Percentiles rank a stretch among this genome's conserved stretches.
Evolutionary conservation across 1,140 invertebrate genomes (phyloP).

Genomic region (Lithobius niger): DNA sequence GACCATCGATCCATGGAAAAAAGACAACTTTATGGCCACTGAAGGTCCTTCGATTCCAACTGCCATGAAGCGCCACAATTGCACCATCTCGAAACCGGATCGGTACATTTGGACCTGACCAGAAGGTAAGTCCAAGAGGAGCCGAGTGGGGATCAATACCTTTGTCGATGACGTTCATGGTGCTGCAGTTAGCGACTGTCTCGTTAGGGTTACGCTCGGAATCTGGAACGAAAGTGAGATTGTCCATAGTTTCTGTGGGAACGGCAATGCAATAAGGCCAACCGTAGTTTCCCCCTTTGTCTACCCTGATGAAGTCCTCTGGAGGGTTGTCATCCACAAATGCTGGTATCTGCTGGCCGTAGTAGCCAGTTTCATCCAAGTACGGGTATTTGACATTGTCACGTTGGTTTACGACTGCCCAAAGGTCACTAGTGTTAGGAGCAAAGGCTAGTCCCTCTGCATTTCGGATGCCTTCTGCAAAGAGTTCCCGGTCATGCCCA

Average conservation of each 20-base stretch:
- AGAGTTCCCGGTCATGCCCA: not conserved
- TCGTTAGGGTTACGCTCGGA: not conserved
- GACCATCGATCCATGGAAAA: not conserved
- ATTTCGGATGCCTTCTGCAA: not conserved
- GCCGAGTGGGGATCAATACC: not conserved
- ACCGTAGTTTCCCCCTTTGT: not conserved
- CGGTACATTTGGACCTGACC: not conserved
- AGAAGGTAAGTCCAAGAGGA: not conserved
- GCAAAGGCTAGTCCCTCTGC: constrained; percentile 3
- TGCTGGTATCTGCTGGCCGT: not conserved
- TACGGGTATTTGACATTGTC: constrained; percentile 3
- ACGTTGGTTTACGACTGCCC: constrained; percentile 6
- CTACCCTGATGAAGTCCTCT: not conserved
- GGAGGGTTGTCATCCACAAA: constrained; percentile 4
- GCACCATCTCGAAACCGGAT: not conserved
- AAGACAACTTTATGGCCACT: constrained; percentile 3
- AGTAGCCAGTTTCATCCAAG: not conserved
- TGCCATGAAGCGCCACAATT: not conserved
- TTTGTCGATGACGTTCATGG: not conserved
- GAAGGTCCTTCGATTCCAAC: not conserved
- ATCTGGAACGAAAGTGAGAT: not conserved
- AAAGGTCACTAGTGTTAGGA: not conserved
- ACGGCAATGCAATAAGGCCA: constrained; percentile 5
- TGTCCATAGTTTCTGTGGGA: not conserved
- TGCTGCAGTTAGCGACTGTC: not conserved